A percentile compares a stretch with the other conserved stretches of the same genome.
Evolutionary conservation across 2,113 vertebrate genomes (phyloP).

Genomic region (Daphoenositta chrysoptera): DNA sequence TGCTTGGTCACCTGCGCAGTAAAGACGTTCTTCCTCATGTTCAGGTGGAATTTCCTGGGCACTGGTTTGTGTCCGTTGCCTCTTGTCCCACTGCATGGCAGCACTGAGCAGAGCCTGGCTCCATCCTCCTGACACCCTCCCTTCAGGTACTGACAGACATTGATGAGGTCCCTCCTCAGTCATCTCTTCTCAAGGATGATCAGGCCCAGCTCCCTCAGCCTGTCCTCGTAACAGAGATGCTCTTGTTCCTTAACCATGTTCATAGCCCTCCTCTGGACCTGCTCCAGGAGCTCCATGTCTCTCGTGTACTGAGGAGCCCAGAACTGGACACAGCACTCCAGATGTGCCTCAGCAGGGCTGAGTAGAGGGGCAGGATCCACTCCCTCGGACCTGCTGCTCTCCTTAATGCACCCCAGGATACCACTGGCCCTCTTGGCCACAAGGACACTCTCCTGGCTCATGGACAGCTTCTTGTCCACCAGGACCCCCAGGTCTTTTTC

Average conservation of each 20-base stretch:
- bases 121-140: not conserved
- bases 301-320: not conserved
- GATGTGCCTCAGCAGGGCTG: not conserved
- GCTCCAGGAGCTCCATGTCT: not conserved
- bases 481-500: not conserved
- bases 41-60: not conserved
- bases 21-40: not conserved
- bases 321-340: not conserved
- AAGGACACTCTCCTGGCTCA: not conserved
- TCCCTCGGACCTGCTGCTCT: accelerated
- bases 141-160: too few species aligned
- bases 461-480: not conserved
- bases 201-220: not conserved
- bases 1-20: accelerated
- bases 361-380: not conserved
- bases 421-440: not conserved
- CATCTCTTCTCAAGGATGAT: accelerated
- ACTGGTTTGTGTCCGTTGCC: not conserved
- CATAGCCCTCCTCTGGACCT: accelerated
- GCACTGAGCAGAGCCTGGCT: not conserved
- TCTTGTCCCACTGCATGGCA: not conserved
- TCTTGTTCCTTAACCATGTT: not conserved
- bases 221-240: accelerated
- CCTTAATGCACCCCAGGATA: not conserved
- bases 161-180: not conserved